phyloP scores from a whole-genome alignment of 2,113 vertebrate species.

The Todiramphus chloris region DNA sequence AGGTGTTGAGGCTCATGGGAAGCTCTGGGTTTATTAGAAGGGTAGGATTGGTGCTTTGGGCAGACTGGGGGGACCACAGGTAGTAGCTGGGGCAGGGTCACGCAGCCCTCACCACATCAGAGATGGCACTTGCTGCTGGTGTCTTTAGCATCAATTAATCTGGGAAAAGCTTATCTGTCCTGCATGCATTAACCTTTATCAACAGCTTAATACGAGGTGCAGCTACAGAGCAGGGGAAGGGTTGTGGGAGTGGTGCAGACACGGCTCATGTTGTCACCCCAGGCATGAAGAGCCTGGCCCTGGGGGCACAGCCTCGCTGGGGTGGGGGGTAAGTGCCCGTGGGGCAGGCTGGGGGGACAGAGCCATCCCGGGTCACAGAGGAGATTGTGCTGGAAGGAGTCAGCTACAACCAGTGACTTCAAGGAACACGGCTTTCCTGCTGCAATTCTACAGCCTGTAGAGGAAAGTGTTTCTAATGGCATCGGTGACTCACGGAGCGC shows the following conservation, averaged over 20 bases:
- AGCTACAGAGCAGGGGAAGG: not conserved
- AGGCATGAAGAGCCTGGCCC: not conserved
- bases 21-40: not conserved
- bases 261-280: not conserved
- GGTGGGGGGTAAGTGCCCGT: fast-evolving
- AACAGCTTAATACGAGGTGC: not conserved
- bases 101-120: not conserved
- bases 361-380: not conserved
- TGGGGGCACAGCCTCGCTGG: fast-evolving
- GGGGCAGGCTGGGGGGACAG: fast-evolving
- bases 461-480: constrained; percentile 9
- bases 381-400: not conserved
- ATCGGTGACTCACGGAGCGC: constrained; percentile 5
- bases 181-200: constrained; percentile 19
- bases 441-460: not conserved
- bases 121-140: not conserved
- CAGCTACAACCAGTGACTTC: not conserved
- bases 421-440: not conserved
- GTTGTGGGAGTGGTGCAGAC: not conserved
- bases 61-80: not conserved
- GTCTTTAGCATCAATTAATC: not conserved
- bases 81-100: not conserved
- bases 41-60: not conserved
- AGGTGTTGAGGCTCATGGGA: not conserved
- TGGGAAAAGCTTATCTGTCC: not conserved